Evolutionary conservation across 2,888 invertebrate genomes (phyloP).

Genomic region (Unio delphinus): DNA sequence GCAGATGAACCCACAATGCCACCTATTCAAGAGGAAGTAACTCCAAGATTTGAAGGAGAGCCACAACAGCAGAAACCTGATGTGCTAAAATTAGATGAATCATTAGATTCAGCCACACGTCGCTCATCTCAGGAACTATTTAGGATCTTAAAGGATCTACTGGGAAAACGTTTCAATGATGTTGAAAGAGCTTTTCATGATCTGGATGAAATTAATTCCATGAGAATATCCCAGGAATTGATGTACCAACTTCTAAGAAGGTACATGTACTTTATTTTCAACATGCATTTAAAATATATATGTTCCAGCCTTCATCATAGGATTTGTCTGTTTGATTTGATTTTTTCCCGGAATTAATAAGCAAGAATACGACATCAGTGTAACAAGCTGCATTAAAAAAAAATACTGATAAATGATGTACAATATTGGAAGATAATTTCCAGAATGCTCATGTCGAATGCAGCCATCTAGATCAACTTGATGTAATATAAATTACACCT

Average conservation of each 20-base stretch:
- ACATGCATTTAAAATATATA: not conserved
- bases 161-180: constrained; percentile 58
- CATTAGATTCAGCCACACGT: constrained; percentile 20
- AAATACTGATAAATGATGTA: too few relatives aligned
- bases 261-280: constrained; percentile 34
- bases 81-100: constrained; percentile 2
- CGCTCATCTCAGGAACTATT: constrained; percentile 54
- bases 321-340: not conserved
- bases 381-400: too few relatives aligned
- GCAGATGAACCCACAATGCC: not conserved
- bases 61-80: constrained; percentile 1
- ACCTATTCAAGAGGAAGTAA: constrained; percentile 2
- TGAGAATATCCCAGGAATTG: constrained; percentile 67
- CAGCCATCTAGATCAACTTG: too few relatives aligned
- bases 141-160: constrained; percentile 59
- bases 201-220: constrained; percentile 67
- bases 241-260: constrained; percentile 66
- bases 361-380: too few relatives aligned
- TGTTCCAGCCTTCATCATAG: not conserved
- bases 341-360: too few relatives aligned
- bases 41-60: constrained; percentile 4
- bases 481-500: too few relatives aligned
- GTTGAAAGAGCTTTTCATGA: constrained; percentile 65
- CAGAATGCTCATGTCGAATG: too few relatives aligned
- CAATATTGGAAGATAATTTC: too few relatives aligned